Base-by-base conservation (phyloP, 2,113 vertebrate species). In the Crotalus helleri region DNA sequence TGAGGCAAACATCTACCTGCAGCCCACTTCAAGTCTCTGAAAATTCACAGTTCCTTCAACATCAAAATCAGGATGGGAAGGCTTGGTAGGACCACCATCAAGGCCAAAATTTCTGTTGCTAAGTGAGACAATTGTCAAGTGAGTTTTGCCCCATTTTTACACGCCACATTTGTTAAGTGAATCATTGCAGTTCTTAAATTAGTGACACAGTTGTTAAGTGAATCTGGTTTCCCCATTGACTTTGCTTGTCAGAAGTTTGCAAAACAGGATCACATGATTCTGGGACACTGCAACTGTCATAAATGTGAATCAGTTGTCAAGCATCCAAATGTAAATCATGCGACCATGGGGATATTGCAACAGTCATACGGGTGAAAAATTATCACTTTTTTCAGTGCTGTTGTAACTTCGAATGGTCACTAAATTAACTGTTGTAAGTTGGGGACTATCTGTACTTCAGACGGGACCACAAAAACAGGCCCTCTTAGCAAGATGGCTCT, bases 1-100 rank as follows among this genome's bases (percentile, higher is more conserved):
- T 96, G 94, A 96, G 97, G 91, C 93, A 94, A 95, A 54, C 0
- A 0, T 57, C 94, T 39, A 33, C 81, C 94, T 93, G 88, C 88
- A 93, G 94, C 93, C 86, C 12, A 54, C 19, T 33, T 44, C 19
- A 58, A 44, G 55, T 11, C 19, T 57, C 33, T 58, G 55, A 89
- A 33, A 21, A 57, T 26, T 39, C 55, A 55, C 9, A 39, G n/a
- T 46, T 61, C 33, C 11, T 39, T 69, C 21, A 15, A 10, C 4
- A 39, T 26, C 39, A 12, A 24, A 12, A n/a, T 86, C 81, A 21
- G 51, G 90, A 51, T 90, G 4, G 61, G 29, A 64, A 64, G n/a
- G 11, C 61, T 64, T 64, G 61, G 29, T 64, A 64, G 4, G 61
- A n/a, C 29, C 11, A 4, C 61, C n/a, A 64, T 11, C 29, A 4